phyloP scores from a whole-genome alignment of 2,888 invertebrate genomes.

The Erannis defoliaria region DNA sequence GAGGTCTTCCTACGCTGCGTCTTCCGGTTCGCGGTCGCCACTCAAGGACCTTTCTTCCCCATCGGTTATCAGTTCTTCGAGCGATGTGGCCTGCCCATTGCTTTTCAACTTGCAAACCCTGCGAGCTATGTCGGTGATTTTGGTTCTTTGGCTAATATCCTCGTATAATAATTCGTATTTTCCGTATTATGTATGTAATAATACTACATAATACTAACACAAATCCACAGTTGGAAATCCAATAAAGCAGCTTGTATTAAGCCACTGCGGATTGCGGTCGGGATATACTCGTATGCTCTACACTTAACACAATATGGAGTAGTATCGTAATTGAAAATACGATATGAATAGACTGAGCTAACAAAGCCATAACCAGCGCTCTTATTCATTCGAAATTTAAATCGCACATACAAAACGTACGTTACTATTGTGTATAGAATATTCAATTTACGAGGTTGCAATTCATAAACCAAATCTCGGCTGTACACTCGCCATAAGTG shows the following conservation, averaged over 20 bases:
- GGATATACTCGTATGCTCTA: constrained; percentile 6
- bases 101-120: too few relatives aligned
- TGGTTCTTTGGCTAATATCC: not conserved
- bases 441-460: constrained; percentile 73
- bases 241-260: constrained; percentile 13
- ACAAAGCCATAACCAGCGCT: constrained; percentile 57
- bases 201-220: not conserved
- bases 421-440: constrained; percentile 59
- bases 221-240: constrained; percentile 25
- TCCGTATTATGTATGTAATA: not conserved
- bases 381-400: constrained; percentile 65
- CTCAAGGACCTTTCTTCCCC: too few relatives aligned
- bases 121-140: too few relatives aligned
- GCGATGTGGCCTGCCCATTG: too few relatives aligned
- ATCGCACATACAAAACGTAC: constrained; percentile 62
- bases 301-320: constrained; percentile 20
- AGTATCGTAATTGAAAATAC: constrained; percentile 49
- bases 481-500: constrained; percentile 73
- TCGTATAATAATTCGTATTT: not conserved
- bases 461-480: constrained; percentile 75
- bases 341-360: constrained; percentile 52
- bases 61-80: too few relatives aligned
- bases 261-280: constrained; percentile 24
- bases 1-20: too few relatives aligned
- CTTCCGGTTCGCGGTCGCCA: too few relatives aligned